Evolutionary conservation across 1,140 invertebrate genomes (phyloP), one percentile per base, ranked within the genome.

Genomic region (Drosophila tristis): DNA sequence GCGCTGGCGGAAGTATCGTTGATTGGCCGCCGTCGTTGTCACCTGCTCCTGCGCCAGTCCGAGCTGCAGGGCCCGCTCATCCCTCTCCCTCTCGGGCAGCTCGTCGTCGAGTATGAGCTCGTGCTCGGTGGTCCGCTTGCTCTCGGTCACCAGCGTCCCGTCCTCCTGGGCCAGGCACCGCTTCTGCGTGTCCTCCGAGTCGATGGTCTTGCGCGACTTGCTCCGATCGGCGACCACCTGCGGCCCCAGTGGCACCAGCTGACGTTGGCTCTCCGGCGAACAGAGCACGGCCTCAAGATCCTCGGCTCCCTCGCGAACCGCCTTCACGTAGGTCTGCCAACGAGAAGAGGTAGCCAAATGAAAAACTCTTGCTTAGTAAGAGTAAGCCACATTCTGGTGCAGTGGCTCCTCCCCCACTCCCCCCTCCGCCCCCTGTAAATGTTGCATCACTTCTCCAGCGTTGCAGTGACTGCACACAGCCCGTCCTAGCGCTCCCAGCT

Each of bases 61-160:
- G 44, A 74, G 53, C 77, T 74, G 42, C 61, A 72, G 50, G 9
- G 72, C 77, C 47, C 50, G 50, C 35, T 68, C 93, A 90, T 94
- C 93, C 74, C 94, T 93, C 58, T 96, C 95, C 74, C 94, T 93
- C 58, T 96, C 95, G 2, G 95, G 94, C 51, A 95, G 61, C 70
- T 96, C 95, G 84, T 96, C 94, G 94, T 97, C 95, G 80, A 95
- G 94, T 76, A 97, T 93, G 93, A 96, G 94, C 91, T 97, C 96
- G 93, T 97, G 96, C 92, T 98, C 96, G 66, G 95, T 95, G 39
- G 95, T 96, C 47, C 94, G 94, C 70, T 95, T 94, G 26, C 94
- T 96, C 93, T 98, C 97, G 1, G 97, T 98, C 63, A 97, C 94
- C 57, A 98, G 94, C 70, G 96, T 95, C 11, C 97, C 97, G 92